Conservation (phyloP, 2,888 invertebrate genomes). For the Dusona sp. region DNA sequence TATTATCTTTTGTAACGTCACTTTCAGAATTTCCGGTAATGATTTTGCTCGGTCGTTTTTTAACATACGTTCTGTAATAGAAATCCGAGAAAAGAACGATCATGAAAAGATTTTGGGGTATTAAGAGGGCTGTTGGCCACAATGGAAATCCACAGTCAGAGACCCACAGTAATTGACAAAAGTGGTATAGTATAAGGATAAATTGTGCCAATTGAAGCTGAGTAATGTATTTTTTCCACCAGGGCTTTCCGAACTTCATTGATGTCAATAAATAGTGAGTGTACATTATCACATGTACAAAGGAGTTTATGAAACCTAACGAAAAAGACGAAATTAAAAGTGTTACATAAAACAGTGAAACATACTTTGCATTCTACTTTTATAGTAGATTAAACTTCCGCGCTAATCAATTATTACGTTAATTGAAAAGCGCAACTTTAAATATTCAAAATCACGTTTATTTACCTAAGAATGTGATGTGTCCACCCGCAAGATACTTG, state of each 20-base stretch:
- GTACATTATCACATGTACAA: conserved; percentile 94
- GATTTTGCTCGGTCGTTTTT: conserved; percentile 72
- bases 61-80: conserved; percentile 88
- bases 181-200: conserved; percentile 87
- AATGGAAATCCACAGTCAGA: conserved; percentile 87
- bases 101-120: conserved; percentile 89
- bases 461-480: conserved; percentile 80
- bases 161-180: conserved; percentile 84
- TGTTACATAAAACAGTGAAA: neutral
- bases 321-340: conserved; percentile 10
- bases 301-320: conserved; percentile 89
- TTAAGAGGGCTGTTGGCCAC: conserved; percentile 86
- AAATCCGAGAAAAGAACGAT: conserved; percentile 89
- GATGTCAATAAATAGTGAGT: conserved; percentile 91
- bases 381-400: no score
- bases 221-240: conserved; percentile 95
- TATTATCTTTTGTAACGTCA: conserved; percentile 65
- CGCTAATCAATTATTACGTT: neutral
- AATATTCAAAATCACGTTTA: conserved; percentile 1
- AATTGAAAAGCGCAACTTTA: conserved; percentile 20
- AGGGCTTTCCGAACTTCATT: conserved; percentile 86
- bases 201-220: conserved; percentile 93
- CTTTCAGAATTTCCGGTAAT: conserved; percentile 70
- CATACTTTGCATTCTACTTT: neutral
- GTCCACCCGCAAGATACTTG: conserved; percentile 87